Base-by-base conservation (phyloP, 2,888 invertebrate genomes). In the Macrosoma leucophasiata region DNA sequence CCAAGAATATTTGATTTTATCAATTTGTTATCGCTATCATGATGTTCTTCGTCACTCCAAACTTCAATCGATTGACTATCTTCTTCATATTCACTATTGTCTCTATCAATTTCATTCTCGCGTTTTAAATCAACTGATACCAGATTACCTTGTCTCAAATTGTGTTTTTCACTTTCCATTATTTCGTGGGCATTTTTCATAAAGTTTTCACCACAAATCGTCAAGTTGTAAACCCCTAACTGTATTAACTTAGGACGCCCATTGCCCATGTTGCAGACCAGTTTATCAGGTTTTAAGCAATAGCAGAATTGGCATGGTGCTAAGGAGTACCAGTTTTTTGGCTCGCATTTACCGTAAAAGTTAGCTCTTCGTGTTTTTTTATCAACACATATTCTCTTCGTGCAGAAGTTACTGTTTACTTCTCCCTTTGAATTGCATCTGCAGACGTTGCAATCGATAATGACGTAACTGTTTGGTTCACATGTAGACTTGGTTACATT, bases 281-380 rank as follows among this genome's bases (percentile, higher is more conserved):
- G 51, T 51, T 65, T 73, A 32, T 68, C 67, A 47, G 57, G 47
- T 5, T 59, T 56, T 1, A 64, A 35, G 21, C 79, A 79, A 39
- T 53, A 74, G 37, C 79, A 79, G 15, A 74, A 62, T 39, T 75
- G 75, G 13, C 79, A 79, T 1, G 70, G 63, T 1, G 61, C 64
- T 25, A 72, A 29, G 0, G 75, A 68, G 29, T 78, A 79, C 76
- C 78, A 79, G 28, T 48, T 63, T 1, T 57, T 57, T 1, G 55
- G 34, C 37, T 58, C 44, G 33, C 79, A 79, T 4, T 48, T 62
- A 0, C 61, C 65, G 17, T 58, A 55, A 8, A 39, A 29, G 1
- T 18, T 12, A 6, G 38, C 39, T 34, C 55, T 52, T 4, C 48
- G 42, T 8, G 36, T 36, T 11, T 13, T 14, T 13, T 11, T 31